Evolutionary conservation across 53 echinoderm and acorn worm genomes (phyloP).

Genomic region (Glandiceps talaboti): DNA sequence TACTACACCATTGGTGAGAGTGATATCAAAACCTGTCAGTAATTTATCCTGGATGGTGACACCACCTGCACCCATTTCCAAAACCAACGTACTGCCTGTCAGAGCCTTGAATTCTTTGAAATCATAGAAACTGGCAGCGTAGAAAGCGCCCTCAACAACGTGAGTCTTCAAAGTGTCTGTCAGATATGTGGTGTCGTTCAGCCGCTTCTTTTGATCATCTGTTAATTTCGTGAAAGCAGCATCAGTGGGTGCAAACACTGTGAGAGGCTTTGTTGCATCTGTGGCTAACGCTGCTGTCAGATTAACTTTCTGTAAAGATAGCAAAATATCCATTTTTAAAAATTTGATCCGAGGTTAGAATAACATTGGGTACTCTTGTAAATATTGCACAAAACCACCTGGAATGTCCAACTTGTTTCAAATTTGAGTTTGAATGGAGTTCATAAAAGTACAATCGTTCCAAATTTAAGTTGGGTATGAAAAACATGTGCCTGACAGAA

Average conservation of each 20-base stretch:
- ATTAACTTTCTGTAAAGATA: slow-evolving; percentile 28
- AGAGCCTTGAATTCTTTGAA: slow-evolving; percentile 21
- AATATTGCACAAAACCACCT: too few species aligned
- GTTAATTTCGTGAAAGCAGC: slow-evolving; percentile 36
- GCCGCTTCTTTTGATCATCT: slow-evolving; percentile 13
- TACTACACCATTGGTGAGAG: slow-evolving; percentile 53
- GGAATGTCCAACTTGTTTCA: too few species aligned
- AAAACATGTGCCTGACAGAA: too few species aligned
- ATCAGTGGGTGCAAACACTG: slow-evolving; percentile 46
- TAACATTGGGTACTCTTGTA: too few species aligned
- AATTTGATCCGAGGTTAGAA: too few species aligned
- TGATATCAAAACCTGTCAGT: slow-evolving; percentile 33
- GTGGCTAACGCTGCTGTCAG: slow-evolving; percentile 28
- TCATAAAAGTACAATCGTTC: too few species aligned
- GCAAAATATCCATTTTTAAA: too few species aligned
- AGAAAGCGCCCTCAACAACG: slow-evolving; percentile 34
- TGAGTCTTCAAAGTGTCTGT: slow-evolving; percentile 36
- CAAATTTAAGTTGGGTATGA: too few species aligned
- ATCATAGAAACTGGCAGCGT: slow-evolving; percentile 46
- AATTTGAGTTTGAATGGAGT: too few species aligned
- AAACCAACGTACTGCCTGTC: slow-evolving; percentile 19
- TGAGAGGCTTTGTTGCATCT: slow-evolving; percentile 38
- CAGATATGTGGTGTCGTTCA: slow-evolving; percentile 33
- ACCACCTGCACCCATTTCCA: slow-evolving; percentile 38
- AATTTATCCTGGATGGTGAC: slow-evolving; percentile 12